These are phyloP conservation scores for Sterna hirundo DNA, from an alignment of 2,113 vertebrate genomes.

Conservation along the genomic window DNA sequence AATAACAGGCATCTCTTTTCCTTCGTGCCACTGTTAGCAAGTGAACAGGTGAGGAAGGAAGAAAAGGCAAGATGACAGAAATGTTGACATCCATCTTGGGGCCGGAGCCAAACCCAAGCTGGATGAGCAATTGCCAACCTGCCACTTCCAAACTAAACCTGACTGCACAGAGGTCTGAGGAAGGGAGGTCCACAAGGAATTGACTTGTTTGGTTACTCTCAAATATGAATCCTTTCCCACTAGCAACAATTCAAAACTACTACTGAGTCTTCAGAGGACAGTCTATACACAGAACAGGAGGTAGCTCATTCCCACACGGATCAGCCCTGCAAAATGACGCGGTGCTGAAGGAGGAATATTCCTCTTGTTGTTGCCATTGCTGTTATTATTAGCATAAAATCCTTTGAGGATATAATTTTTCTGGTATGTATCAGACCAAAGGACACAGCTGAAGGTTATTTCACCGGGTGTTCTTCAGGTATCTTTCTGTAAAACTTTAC, in stretches of 20 bases:
- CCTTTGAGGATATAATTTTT: background rate
- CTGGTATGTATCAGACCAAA: background rate
- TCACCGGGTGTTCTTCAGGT: background rate
- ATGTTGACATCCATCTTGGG: background rate
- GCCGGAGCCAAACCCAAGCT: background rate
- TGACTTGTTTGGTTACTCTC: background rate
- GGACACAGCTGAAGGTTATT: background rate
- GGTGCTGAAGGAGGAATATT: background rate
- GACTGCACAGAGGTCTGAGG: background rate
- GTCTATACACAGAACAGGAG: background rate
- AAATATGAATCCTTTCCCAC: background rate
- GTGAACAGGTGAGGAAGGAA: background rate
- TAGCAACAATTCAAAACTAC: background rate
- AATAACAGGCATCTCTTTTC: background rate
- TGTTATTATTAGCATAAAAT: background rate
- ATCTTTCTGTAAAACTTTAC: constrained; percentile 32
- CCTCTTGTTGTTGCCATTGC: background rate
- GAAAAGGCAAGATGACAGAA: background rate
- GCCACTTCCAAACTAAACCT: background rate
- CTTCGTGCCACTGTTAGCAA: background rate
- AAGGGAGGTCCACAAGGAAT: background rate
- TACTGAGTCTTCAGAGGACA: background rate
- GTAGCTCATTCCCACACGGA: background rate
- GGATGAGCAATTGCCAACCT: background rate
- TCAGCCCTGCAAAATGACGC: background rate